A percentile compares a stretch with the other conserved stretches of the same genome.
Conservation (phyloP, 2,888 invertebrate species). For the Torymus texanus region DNA sequence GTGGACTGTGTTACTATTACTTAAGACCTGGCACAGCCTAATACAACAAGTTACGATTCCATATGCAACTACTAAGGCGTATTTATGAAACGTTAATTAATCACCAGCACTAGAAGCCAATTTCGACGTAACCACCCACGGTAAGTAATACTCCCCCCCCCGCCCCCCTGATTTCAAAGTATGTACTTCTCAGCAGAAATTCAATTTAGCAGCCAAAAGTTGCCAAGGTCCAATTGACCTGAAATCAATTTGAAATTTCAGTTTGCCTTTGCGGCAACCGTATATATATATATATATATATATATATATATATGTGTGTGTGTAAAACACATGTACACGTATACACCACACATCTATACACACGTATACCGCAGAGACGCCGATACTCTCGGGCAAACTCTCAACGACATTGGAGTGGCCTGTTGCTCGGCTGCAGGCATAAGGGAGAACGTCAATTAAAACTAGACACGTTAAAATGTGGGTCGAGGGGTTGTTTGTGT, state of each 20-base stretch:
- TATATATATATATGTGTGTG: not conserved
- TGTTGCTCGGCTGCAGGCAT: constrained; percentile 18
- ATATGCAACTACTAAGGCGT: no score
- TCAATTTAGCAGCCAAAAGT: constrained; percentile 15
- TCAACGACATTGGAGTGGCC: constrained; percentile 29
- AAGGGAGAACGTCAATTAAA: constrained; percentile 35
- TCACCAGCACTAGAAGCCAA: no score
- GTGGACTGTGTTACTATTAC: no score
- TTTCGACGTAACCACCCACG: no score
- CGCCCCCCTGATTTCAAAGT: no score
- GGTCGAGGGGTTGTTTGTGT: constrained; percentile 32
- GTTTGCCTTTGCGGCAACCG: not conserved
- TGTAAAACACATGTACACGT: not conserved
- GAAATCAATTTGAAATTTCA: constrained; percentile 25
- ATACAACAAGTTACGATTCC: no score
- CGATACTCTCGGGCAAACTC: not conserved
- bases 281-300: not conserved
- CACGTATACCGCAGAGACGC: no score
- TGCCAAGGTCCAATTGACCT: constrained; percentile 21
- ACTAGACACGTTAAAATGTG: constrained; percentile 29
- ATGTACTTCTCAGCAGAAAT: not conserved
- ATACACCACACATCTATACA: no score
- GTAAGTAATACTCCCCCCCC: no score
- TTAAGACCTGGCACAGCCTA: no score
- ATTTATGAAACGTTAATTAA: no score